phyloP scores from a whole-genome alignment of 2,888 invertebrate genomes.

The Poecilus cupreus region DNA sequence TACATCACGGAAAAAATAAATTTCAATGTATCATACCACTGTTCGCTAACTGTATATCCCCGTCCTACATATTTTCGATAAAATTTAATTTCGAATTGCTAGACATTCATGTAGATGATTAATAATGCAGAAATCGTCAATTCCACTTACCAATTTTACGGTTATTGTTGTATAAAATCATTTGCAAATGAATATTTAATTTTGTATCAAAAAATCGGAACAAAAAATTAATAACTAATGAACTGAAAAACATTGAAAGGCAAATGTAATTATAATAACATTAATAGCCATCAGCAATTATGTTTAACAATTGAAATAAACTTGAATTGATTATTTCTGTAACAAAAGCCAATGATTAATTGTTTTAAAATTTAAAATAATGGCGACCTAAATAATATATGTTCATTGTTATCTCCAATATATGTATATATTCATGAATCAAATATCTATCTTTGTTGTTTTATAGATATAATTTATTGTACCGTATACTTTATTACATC shows the following conservation, averaged over 20 bases:
- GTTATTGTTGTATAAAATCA: too few relatives aligned
- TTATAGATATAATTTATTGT: slow-evolving; percentile 31
- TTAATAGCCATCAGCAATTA: not conserved
- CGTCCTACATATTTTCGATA: slow-evolving; percentile 16
- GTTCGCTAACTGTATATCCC: slow-evolving; percentile 30
- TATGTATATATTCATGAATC: slow-evolving; percentile 26
- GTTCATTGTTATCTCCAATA: slow-evolving; percentile 18
- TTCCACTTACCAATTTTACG: not conserved
- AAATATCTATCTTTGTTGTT: slow-evolving; percentile 22
- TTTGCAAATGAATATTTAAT: too few relatives aligned
- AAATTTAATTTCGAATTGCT: slow-evolving; percentile 17
- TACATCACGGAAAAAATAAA: slow-evolving; percentile 27
- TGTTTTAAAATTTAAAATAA: not conserved
- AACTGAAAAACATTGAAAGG: not conserved
- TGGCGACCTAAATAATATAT: slow-evolving; percentile 18
- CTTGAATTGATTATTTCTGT: slow-evolving; percentile 28
- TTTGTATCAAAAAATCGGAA: not conserved
- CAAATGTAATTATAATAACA: not conserved
- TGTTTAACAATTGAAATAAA: not conserved
- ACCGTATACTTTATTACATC: slow-evolving; percentile 29
- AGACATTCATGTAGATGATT: not conserved
- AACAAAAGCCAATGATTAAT: not conserved
- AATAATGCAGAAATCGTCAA: not conserved
- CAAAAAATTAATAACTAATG: not conserved
- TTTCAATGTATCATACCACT: slow-evolving; percentile 22